Evolutionary conservation across 2,113 vertebrate species (phyloP).

Genomic region (Antechinus stuartii): DNA sequence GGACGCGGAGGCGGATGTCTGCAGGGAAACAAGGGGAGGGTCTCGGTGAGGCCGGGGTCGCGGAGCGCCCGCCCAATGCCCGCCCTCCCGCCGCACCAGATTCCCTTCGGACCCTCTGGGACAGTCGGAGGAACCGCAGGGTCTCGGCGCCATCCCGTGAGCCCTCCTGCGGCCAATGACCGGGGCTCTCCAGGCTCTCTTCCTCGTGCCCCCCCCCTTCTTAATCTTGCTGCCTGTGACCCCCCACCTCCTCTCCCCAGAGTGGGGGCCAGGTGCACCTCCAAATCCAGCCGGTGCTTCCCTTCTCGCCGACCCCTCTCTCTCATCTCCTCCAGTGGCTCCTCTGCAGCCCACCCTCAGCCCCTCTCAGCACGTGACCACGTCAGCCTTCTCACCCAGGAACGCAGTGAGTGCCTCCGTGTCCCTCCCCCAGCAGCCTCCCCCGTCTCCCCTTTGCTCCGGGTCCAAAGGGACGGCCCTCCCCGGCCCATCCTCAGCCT

Average conservation of each 20-base stretch:
- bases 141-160: not conserved
- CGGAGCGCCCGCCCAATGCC: too few species aligned
- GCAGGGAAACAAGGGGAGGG: slow-evolving; percentile 55
- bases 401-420: not conserved
- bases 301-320: not conserved
- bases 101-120: not conserved
- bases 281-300: not conserved
- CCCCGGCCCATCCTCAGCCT: too few species aligned
- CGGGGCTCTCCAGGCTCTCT: not conserved
- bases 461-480: too few species aligned
- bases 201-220: not conserved
- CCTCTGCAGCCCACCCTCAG: not conserved
- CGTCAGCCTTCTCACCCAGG: not conserved
- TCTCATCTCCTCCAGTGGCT: not conserved
- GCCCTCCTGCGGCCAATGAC: not conserved
- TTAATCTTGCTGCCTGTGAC: not conserved
- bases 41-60: not conserved
- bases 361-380: not conserved
- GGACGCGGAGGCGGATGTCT: slow-evolving; percentile 93
- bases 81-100: not conserved
- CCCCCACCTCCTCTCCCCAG: not conserved
- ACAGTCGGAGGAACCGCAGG: not conserved
- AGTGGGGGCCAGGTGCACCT: not conserved
- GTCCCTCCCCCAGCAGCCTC: not conserved
- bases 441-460: not conserved